Base-by-base conservation (phyloP, 2,113 vertebrate species). In the Eleginops maclovinus region DNA sequence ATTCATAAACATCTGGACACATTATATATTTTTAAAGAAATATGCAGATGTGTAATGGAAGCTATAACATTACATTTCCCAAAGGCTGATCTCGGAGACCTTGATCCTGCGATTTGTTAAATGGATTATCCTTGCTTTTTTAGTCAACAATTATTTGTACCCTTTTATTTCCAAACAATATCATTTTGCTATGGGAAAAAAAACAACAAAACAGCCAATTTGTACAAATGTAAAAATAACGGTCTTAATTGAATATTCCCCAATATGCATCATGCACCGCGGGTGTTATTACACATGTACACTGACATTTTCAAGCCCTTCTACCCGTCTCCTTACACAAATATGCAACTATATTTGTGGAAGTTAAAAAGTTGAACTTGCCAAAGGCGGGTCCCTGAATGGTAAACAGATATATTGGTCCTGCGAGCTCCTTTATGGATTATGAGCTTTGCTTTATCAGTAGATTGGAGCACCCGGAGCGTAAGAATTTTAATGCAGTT, bases 51-150 rank as follows among this genome's bases (percentile, higher is more conserved):
- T 84, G 75, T 36, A 36, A 36, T 72, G 61, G 67, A 54, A 63
- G 19, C 26, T 0, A 73, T 74, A 72, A 63, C n/a, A n/a, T 64
- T 12, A 70, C 47, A 82, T 87, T 83, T 83, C 70, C 76, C 54
- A 61, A 73, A 65, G 83, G 86, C 84, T 87, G 89, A 81, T 90
- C 79, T 68, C 79, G 83, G 70, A 84, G 80, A 77, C 79, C 72
- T 67, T 91, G 78, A 86, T 68, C 82, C 88, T 77, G 72, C 49
- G 13, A 93, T 81, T 84, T 79, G 44, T 72, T 89, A 89, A 80
- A 91, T 92, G 86, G 91, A 92, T 94, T 92, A 91, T 87, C 87
- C 91, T 91, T 87, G 73, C 83, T 66, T 91, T 93, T 92, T 94
- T 92, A 85, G 88, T 91, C 88, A 87, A 93, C 84, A 85, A 74